These are phyloP conservation scores for Melanotaenia trifasciata DNA, from an alignment of 2,797 vertebrate species.

Conservation along the genomic window DNA sequence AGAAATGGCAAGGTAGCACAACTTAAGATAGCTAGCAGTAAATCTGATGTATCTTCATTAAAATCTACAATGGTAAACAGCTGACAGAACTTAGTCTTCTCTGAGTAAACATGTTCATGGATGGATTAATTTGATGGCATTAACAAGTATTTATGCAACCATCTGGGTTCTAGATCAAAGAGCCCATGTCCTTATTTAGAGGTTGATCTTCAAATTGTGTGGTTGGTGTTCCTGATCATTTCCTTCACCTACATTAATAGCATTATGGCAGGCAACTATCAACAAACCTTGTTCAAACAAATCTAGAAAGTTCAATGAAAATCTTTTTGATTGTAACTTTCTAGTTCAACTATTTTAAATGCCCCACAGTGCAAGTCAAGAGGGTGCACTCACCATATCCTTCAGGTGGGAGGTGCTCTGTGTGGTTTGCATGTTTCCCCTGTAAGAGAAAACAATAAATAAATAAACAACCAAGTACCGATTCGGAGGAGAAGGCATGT, in stretches of 20 bases:
- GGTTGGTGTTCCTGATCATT: background rate
- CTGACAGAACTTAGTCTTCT: slow-evolving; percentile 16
- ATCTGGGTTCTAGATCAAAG: slow-evolving; percentile 39
- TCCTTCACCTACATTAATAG: background rate
- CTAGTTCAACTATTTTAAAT: background rate
- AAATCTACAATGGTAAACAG: slow-evolving; percentile 3
- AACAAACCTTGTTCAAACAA: background rate
- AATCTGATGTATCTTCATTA: background rate
- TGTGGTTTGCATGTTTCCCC: slow-evolving; percentile 93
- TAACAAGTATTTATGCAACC: slow-evolving; percentile 29
- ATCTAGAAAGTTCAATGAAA: background rate
- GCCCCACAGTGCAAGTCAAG: background rate
- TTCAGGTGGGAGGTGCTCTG: slow-evolving; percentile 94
- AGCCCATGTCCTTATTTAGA: background rate
- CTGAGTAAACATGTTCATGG: slow-evolving; percentile 22
- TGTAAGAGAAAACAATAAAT: slow-evolving; percentile 74
- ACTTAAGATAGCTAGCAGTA: background rate
- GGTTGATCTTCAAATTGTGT: background rate
- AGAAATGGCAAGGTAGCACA: background rate
- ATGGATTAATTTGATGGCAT: slow-evolving; percentile 18
- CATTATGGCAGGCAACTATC: background rate
- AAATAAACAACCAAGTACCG: background rate
- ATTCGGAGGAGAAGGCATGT: no score
- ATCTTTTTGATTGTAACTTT: background rate
- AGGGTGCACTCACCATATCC: slow-evolving; percentile 87